Evolutionary conservation across 1,140 invertebrate genomes (phyloP).

Genomic region (Eumaeus atala): DNA sequence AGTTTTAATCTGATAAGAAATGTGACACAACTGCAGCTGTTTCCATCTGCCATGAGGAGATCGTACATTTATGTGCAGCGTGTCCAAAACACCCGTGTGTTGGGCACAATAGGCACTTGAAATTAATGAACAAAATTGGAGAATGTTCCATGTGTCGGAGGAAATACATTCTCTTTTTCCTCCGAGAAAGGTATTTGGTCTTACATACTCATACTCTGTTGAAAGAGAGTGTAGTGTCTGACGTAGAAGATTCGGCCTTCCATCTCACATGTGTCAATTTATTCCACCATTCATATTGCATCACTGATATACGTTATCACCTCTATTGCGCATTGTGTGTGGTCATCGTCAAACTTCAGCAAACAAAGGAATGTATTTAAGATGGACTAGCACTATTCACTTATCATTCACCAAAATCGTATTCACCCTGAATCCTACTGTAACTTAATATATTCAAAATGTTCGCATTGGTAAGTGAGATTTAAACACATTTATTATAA

Average conservation of each 20-base stretch:
- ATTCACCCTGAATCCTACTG: slow-evolving; percentile 11
- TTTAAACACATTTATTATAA: slow-evolving; percentile 7
- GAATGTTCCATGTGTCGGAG: too few species aligned
- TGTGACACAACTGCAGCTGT: too few species aligned
- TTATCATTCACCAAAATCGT: slow-evolving; percentile 34
- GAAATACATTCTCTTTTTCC: too few species aligned
- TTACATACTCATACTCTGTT: not conserved
- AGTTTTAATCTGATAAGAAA: too few species aligned
- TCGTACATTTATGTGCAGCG: too few species aligned
- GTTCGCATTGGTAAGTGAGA: slow-evolving; percentile 42
- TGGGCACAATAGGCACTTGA: too few species aligned
- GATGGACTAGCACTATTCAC: slow-evolving; percentile 24
- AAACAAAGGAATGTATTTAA: slow-evolving; percentile 59
- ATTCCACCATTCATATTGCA: slow-evolving; percentile 29
- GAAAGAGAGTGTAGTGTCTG: too few species aligned
- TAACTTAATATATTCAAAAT: slow-evolving; percentile 27
- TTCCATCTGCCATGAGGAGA: too few species aligned
- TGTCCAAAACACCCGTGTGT: too few species aligned
- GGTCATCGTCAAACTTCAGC: slow-evolving; percentile 43
- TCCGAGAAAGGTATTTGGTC: not conserved
- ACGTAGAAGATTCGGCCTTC: not conserved
- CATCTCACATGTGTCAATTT: slow-evolving; percentile 16
- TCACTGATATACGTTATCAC: slow-evolving; percentile 55
- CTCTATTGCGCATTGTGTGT: slow-evolving; percentile 34
- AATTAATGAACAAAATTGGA: too few species aligned